These are phyloP conservation scores for Ondatra zibethicus DNA, from an alignment of 2,113 vertebrate genomes.

Conservation along the genomic window DNA sequence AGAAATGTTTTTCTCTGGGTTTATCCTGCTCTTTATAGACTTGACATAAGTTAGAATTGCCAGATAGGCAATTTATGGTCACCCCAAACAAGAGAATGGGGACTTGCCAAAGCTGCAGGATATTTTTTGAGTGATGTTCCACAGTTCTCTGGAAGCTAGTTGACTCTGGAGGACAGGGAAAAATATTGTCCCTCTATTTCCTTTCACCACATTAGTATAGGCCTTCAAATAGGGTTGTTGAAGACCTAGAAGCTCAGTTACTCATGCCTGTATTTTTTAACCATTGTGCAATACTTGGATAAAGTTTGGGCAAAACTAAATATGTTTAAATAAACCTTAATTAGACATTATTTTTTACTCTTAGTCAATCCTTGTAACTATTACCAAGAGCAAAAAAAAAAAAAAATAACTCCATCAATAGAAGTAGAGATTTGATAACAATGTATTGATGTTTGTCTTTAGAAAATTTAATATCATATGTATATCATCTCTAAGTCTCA, in stretches of 20 bases:
- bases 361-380: neutral
- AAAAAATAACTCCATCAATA: neutral
- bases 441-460: neutral
- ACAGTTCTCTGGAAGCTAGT: neutral
- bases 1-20: neutral
- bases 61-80: neutral
- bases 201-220: neutral
- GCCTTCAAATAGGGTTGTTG: neutral
- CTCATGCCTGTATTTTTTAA: neutral
- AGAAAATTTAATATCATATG: neutral
- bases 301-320: neutral
- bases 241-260: neutral
- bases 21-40: neutral
- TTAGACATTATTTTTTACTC: neutral
- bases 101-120: neutral
- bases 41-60: neutral
- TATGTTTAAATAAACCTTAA: neutral
- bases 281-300: neutral
- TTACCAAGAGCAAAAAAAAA: neutral
- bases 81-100: neutral
- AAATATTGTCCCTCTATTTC: neutral
- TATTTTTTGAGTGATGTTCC: neutral
- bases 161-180: neutral
- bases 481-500: neutral
- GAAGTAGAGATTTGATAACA: neutral